Percentiles rank a stretch among this genome's conserved stretches.
These are phyloP conservation scores for Hystrix cristata DNA, from an alignment of 2,113 vertebrate genomes.

Conservation along the genomic window DNA sequence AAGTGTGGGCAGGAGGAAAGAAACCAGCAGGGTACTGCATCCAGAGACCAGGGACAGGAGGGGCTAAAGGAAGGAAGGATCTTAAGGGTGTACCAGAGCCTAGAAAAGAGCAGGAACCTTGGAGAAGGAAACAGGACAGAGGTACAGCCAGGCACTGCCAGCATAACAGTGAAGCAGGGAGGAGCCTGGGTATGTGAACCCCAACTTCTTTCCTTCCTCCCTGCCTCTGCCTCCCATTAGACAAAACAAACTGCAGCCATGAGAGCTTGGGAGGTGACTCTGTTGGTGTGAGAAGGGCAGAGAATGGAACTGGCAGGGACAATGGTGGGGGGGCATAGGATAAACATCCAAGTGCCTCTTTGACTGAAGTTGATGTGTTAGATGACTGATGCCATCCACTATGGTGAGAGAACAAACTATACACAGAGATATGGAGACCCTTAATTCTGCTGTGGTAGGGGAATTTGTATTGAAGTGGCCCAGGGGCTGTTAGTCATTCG, in stretches of 20 bases:
- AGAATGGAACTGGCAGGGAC: not conserved
- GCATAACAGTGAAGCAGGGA: not conserved
- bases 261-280: not conserved
- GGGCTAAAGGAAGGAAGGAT: not conserved
- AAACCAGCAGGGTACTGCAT: not conserved
- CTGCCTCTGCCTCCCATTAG: not conserved
- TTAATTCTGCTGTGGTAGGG: not conserved
- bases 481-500: too few species aligned
- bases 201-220: not conserved
- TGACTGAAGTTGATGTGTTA: not conserved
- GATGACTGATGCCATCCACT: too few species aligned
- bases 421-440: not conserved
- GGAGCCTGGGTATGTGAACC: not conserved
- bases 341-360: not conserved
- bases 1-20: not conserved
- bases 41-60: not conserved
- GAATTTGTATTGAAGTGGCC: not conserved
- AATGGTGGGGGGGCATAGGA: not conserved
- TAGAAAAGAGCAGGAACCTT: not conserved
- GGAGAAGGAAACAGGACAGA: not conserved
- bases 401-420: not conserved
- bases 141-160: not conserved
- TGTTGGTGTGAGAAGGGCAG: not conserved
- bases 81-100: not conserved
- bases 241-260: not conserved